Conservation (phyloP, 2,797 vertebrate species). For the Chanos chanos region DNA sequence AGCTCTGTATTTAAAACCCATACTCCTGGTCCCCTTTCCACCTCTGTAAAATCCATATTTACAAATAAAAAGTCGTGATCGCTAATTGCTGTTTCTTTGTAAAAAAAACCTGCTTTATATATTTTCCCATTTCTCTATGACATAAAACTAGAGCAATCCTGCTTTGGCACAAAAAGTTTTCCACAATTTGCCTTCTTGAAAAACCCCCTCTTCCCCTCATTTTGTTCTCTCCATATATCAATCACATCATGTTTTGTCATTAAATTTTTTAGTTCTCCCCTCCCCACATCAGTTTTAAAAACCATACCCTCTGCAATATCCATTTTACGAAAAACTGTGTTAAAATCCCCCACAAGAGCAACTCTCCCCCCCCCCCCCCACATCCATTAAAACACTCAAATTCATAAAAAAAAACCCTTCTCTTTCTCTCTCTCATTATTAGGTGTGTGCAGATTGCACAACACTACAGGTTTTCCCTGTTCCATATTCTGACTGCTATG, state of each 20-base stretch:
- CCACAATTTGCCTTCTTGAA: background rate
- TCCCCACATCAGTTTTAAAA: background rate
- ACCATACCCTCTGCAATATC: background rate
- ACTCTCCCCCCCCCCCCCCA: no score
- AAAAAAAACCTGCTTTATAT: background rate
- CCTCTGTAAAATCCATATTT: background rate
- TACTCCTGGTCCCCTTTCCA: background rate
- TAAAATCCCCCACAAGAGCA: background rate
- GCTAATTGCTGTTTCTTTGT: background rate
- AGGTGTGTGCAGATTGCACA: background rate
- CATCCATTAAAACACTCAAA: background rate
- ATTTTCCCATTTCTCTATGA: background rate
- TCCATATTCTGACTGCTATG: background rate
- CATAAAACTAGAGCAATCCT: background rate
- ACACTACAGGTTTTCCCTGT: background rate
- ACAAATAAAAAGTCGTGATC: background rate
- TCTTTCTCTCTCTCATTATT: background rate
- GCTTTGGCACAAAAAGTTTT: background rate
- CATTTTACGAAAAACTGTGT: background rate
- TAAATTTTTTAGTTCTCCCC: background rate
- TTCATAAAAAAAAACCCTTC: background rate
- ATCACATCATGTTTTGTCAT: background rate
- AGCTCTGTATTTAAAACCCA: background rate
- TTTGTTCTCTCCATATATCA: slow-evolving; percentile 11
- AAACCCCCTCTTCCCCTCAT: background rate